phyloP scores from a whole-genome alignment of 2,888 invertebrate genomes.

The Drepanosiphum platanoidis region DNA sequence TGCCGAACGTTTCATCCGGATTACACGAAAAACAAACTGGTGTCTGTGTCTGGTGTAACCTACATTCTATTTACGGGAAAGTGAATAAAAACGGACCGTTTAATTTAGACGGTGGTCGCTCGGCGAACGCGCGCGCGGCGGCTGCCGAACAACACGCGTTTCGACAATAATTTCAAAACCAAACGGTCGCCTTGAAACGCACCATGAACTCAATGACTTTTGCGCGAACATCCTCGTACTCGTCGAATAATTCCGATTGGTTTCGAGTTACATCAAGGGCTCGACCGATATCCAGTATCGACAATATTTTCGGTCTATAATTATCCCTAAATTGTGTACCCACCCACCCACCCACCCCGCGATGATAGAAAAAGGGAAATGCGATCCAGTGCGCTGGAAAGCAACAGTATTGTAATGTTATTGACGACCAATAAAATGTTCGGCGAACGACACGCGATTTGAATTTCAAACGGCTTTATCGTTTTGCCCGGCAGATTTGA shows the following conservation, averaged over 20 bases:
- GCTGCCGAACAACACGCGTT: background rate
- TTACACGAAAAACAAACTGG: background rate
- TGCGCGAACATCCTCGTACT: too few species aligned
- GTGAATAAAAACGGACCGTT: background rate
- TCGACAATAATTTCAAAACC: background rate
- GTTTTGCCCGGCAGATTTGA: background rate
- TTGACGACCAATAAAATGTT: too few species aligned
- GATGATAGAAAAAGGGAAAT: too few species aligned
- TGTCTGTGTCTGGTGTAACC: background rate
- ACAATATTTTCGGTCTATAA: background rate
- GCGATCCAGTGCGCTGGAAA: background rate
- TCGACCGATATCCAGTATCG: background rate
- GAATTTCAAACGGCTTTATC: background rate
- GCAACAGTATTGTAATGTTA: background rate
- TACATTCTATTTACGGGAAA: background rate
- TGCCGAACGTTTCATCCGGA: background rate
- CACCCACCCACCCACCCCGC: too few species aligned
- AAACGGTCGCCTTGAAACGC: background rate
- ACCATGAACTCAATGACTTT: background rate
- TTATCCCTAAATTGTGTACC: background rate
- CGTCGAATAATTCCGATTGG: background rate
- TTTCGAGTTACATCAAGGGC: background rate
- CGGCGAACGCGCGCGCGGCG: too few species aligned
- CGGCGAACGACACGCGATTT: too few species aligned
- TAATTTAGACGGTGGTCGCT: background rate